These are phyloP conservation scores for Heliconius aoede DNA, from an alignment of 2,888 invertebrate species.

Conservation along the genomic window DNA sequence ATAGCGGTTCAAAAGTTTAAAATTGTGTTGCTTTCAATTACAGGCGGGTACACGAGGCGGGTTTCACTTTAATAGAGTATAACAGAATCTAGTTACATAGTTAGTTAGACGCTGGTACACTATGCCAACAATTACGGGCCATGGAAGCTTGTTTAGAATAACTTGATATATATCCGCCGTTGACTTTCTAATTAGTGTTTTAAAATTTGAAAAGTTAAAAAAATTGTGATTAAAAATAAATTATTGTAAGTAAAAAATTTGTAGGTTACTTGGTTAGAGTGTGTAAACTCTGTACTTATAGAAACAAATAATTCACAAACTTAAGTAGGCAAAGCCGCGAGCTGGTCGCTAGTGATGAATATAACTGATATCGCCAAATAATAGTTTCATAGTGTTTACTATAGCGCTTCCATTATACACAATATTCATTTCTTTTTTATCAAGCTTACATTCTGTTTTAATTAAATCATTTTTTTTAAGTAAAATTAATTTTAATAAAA, in stretches of 20 bases:
- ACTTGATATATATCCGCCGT: constrained; percentile 3
- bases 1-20: constrained; percentile 7
- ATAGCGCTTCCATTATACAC: too few species aligned
- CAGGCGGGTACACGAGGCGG: constrained; percentile 10
- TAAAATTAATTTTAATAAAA: background rate
- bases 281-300: too few species aligned
- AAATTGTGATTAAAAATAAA: background rate
- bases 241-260: background rate
- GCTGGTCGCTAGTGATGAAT: too few species aligned
- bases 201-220: background rate
- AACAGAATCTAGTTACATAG: constrained; percentile 17
- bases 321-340: too few species aligned
- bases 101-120: constrained; percentile 11
- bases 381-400: too few species aligned
- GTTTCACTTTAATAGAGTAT: constrained; percentile 19
- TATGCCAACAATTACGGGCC: constrained; percentile 8
- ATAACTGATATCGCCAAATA: too few species aligned
- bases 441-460: too few species aligned
- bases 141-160: constrained; percentile 18
- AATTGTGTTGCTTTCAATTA: constrained; percentile 19
- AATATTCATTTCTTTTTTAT: too few species aligned
- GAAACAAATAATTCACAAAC: too few species aligned
- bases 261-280: too few species aligned
- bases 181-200: background rate
- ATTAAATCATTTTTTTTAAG: background rate